Base-by-base conservation (phyloP, 37 sponge, comb jelly and placozoan genomes). In the Cladorhizidae sp. region DNA sequence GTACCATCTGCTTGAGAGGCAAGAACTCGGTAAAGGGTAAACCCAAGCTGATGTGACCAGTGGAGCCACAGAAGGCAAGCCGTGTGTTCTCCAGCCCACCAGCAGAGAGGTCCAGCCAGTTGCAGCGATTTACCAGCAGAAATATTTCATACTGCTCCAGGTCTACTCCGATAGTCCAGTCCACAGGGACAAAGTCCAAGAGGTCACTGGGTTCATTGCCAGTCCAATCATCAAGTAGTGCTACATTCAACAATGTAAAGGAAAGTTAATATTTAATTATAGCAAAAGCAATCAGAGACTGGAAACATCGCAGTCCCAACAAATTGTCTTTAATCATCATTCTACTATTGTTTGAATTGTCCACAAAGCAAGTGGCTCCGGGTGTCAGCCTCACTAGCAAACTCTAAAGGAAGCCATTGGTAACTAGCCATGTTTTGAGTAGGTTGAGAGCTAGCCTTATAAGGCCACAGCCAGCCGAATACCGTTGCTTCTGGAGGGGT, bases 61-160 rank as follows among this genome's bases (percentile, higher is more conserved):
- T 75, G 35, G 85, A 54, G 7, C 94, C 94, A 83, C 87, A 87
- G 73, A 94, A 86, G 37, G 94, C 94, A 18, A 94, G 64, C 0
- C 85, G 74, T 23, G 76, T 59, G 76, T 92, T 87, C 39, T 92
- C 93, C 20, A 71, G 8, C 14, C 82, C 59, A 29, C 77, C 72
- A 37, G 15, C 15, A 57, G 40, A 55, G 45, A 83, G 29, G 50
- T 94, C 88, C 56, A 94, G 38, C 94, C 94, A 94, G 80, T 94
- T 94, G 86, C 80, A 94, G 33, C 78, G 88, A 43, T 87, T 89
- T n/a, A 84, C 84, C 52, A 77, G 74, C 31, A 90, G 77, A 37
- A 81, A 94, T 20, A 94, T 84, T 79, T 94, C 93, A 76, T 92
- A 92, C n/a, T 64, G 29, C 23, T 35, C 18, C 29, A 94, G 69